Evolutionary conservation across 2,888 invertebrate genomes (phyloP), one percentile per base, ranked within the genome.

Genomic region (Allolobophora icterica): DNA sequence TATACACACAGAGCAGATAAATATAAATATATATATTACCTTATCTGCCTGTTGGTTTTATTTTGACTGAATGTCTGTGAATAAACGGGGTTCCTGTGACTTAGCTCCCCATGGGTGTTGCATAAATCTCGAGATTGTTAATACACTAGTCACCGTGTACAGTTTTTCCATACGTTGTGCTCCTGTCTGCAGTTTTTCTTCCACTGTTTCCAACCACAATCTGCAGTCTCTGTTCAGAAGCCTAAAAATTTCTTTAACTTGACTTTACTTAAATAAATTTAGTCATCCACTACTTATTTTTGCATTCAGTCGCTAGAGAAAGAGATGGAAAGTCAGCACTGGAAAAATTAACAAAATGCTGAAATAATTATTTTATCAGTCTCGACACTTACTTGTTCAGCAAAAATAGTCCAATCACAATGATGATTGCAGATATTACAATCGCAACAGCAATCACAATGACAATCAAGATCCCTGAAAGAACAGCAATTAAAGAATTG

Each of bases 401-500:
- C 35, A 71, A 90, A 84, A 83, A 90, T 19, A 89, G 34, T 40
- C 89, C 91, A 33, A 91, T 40, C 6, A 91, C 58, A 84, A 91
- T 89, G 19, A 91, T 91, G 35, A 83, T 34, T 33, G 89, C 35
- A 33, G 89, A 89, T 52, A 91, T 91, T 30, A 91, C 35, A 58
- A 89, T 19, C n/a, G 91, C 91, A 45, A 91, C 35, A 30, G 71
- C 71, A 42, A 91, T 40, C n/a, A 91, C 91, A 24, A 84, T 35
- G 38, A 84, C 83, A 89, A 91, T 91, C 84, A 91, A 42, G 71
- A 91, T 40, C 52, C 45, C 87, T 89, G 89, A 24, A 45, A 89
- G 6, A 52, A 42, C 35, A 91, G 30, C 17, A 89, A n/a, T n/a
- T 71, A 71, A 71, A n/a, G 11, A 71, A n/a, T n/a, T n/a, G n/a